Conservation (phyloP, 1,140 invertebrate species). For the Drosophila willistoni region DNA sequence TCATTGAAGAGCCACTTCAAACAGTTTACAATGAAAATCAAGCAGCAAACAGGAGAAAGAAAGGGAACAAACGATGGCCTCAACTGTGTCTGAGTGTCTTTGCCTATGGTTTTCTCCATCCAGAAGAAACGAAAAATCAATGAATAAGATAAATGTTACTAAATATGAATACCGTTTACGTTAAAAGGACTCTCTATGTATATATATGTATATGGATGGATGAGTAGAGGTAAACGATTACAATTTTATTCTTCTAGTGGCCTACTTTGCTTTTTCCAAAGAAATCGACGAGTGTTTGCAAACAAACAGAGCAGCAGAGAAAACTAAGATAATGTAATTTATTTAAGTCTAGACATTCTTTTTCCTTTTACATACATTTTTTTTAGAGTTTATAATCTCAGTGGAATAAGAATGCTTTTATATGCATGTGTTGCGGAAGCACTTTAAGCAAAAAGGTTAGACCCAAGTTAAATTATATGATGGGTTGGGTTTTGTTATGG, state of each 20-base stretch:
- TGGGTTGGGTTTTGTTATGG: too few relatives aligned
- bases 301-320: neutral
- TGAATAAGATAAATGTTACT: constrained; percentile 52
- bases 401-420: too few relatives aligned
- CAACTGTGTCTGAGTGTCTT: constrained; percentile 15
- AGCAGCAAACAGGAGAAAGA: constrained; percentile 10
- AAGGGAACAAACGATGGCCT: constrained; percentile 12
- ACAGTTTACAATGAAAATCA: constrained; percentile 65
- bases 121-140: constrained; percentile 49
- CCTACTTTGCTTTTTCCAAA: neutral
- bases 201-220: constrained; percentile 4
- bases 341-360: too few relatives aligned
- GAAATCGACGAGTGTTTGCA: neutral
- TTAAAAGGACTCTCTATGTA: constrained; percentile 15
- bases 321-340: neutral
- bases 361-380: too few relatives aligned
- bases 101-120: constrained; percentile 10
- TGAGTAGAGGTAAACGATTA: neutral
- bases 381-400: too few relatives aligned
- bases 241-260: neutral
- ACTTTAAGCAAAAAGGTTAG: too few relatives aligned
- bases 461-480: too few relatives aligned
- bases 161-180: constrained; percentile 43
- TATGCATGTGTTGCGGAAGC: too few relatives aligned
- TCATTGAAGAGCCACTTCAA: constrained; percentile 60